phyloP scores from a whole-genome alignment of 2,797 vertebrate genomes.

The Limnodromus scolopaceus region DNA sequence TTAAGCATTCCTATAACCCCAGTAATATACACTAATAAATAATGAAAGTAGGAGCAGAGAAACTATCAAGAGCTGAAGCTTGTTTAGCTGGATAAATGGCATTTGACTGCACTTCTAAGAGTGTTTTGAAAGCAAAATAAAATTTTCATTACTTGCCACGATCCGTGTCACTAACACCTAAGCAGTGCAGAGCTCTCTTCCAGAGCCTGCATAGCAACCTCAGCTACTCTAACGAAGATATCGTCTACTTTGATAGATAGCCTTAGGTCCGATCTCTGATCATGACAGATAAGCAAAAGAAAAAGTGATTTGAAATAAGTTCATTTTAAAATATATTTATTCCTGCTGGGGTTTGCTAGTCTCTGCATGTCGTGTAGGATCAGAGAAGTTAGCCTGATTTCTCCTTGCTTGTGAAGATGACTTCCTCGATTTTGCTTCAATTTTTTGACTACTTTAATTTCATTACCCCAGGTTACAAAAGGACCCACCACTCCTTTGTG shows the following conservation, averaged over 20 bases:
- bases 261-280: not conserved
- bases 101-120: not conserved
- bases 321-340: not conserved
- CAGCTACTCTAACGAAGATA: not conserved
- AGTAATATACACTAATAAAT: conserved; percentile 22
- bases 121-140: not conserved
- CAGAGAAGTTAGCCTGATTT: not conserved
- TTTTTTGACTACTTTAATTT: not conserved
- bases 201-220: not conserved
- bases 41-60: not conserved
- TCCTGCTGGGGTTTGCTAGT: not conserved
- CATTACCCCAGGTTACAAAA: not conserved
- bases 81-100: conserved; percentile 14
- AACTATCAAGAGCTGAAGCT: not conserved
- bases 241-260: not conserved
- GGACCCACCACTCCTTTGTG: not conserved
- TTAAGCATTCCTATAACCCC: not conserved
- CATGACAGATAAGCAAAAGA: not conserved
- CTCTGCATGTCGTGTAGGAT: not conserved
- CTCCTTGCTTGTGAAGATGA: not conserved
- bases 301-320: conserved; percentile 19
- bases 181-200: not conserved
- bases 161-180: not conserved
- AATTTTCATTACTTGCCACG: conserved; percentile 1
- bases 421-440: not conserved